phyloP scores from a whole-genome alignment of 2,797 vertebrate genomes.

The Oreortyx pictus region DNA sequence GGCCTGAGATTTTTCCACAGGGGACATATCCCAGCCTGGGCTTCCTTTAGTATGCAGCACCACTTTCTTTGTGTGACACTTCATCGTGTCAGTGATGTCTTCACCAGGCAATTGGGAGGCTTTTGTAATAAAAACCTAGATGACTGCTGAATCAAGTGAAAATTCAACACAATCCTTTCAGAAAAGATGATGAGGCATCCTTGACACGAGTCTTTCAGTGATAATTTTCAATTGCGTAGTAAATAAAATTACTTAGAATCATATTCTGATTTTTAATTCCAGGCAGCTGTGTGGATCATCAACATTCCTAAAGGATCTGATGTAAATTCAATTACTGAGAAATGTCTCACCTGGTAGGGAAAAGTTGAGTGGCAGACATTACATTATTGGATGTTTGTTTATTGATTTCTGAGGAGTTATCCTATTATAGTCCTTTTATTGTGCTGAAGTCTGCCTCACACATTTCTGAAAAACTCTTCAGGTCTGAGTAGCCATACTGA shows the following conservation, averaged over 20 bases:
- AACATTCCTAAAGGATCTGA: constrained; percentile 62
- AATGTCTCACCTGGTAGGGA: constrained; percentile 45
- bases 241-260: constrained; percentile 60
- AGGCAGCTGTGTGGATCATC: constrained; percentile 51
- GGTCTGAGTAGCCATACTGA: neutral
- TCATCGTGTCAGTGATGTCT: neutral
- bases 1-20: neutral
- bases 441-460: constrained; percentile 19
- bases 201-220: constrained; percentile 23
- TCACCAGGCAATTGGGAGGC: constrained; percentile 1
- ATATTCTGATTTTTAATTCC: constrained; percentile 60
- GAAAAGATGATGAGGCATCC: constrained; percentile 37
- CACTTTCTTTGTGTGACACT: neutral
- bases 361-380: constrained; percentile 55
- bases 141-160: constrained; percentile 56
- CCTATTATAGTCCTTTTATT: constrained; percentile 59
- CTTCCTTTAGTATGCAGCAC: neutral
- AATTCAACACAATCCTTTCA: constrained; percentile 60
- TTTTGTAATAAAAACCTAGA: constrained; percentile 31
- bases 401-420: constrained; percentile 69
- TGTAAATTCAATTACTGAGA: constrained; percentile 60
- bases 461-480: constrained; percentile 9
- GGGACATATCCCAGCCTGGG: neutral
- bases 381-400: constrained; percentile 53
- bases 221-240: constrained; percentile 41